phyloP scores from a whole-genome alignment of 2,888 invertebrate species.

The Callyntrura sp. region DNA sequence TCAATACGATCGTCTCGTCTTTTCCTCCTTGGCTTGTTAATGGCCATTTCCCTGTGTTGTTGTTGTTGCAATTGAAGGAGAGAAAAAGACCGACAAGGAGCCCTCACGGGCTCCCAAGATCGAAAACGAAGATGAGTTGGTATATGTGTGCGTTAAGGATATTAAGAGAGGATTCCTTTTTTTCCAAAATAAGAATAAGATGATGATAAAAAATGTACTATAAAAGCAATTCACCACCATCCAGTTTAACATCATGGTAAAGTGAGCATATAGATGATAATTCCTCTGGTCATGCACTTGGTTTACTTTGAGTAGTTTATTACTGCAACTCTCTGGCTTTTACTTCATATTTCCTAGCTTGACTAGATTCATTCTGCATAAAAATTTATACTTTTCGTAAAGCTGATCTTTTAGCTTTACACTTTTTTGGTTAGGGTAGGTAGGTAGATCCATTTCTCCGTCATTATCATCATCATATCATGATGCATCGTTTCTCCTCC shows the following conservation, averaged over 20 bases:
- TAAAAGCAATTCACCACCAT: neutral
- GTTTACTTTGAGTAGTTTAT: slow-evolving; percentile 13
- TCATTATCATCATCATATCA: slow-evolving; percentile 8
- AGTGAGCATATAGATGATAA: neutral
- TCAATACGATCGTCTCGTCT: slow-evolving; percentile 9
- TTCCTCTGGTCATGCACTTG: slow-evolving; percentile 20
- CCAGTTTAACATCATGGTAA: too few relatives aligned
- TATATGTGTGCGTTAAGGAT: neutral
- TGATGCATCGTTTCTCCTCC: slow-evolving; percentile 44
- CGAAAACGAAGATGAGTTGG: slow-evolving; percentile 2
- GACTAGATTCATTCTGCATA: slow-evolving; percentile 68
- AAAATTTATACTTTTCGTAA: slow-evolving; percentile 40
- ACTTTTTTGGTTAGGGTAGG: slow-evolving; percentile 45
- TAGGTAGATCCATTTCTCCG: slow-evolving; percentile 65
- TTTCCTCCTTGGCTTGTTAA: slow-evolving; percentile 52
- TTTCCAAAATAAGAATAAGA: slow-evolving; percentile 7
- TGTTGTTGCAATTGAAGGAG: slow-evolving; percentile 27
- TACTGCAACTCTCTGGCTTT: neutral
- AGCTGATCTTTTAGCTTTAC: neutral
- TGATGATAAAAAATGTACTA: slow-evolving; percentile 14
- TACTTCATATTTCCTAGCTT: slow-evolving; percentile 31
- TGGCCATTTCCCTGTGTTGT: slow-evolving; percentile 64
- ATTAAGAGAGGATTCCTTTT: slow-evolving; percentile 24
- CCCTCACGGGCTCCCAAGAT: slow-evolving; percentile 69
- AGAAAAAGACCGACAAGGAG: slow-evolving; percentile 60